Evolutionary conservation across 2,113 vertebrate species (phyloP), one percentile per base, ranked within the genome.

Genomic region (Takifugu flavidus): DNA sequence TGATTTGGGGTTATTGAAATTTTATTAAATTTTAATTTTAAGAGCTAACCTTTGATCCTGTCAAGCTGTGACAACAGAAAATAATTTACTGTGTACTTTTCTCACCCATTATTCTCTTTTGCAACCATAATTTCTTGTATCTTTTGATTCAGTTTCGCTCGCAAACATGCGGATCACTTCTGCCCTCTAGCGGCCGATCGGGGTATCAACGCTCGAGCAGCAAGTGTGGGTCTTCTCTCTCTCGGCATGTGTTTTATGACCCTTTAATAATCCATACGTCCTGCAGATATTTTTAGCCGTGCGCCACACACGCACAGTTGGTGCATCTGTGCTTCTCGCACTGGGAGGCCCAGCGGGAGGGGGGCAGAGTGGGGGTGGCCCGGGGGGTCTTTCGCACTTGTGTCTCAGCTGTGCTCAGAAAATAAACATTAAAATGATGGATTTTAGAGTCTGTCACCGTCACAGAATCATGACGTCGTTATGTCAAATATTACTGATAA

Each of bases 171-270:
- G 57, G 80, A 77, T 78, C 54, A 0, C 60, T 82, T 80, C 76
- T 83, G 76, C 34, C 72, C 74, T 83, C 84, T 80, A 67, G 80
- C 84, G 86, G 86, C 29, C 6, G 14, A 27, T 45, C 10, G 13
- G 42, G 2, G 45, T 2, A 28, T 39, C 10, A 42, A 10, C 13
- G 20, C 20, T 20, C 20, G 20, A 20, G 20, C 20, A 20, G 20
- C 20, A 20, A 20, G 20, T 20, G 20, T 20, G 20, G 20, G 20
- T 20, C 20, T 20, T 2, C 28, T 4, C 1, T 11, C 12, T 13
- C 10, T 13, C 13, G 12, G 13, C 13, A n/a, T 27, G 25, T 13
- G 11, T 13, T 11, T 14, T 11, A 0, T 8, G 43, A 52, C 29
- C 42, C 2, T 64, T 59, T 39, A 20, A 4, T 59, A 59, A 53